phyloP scores from a whole-genome alignment of 2,113 vertebrate genomes.

The human (Homo sapiens) region DNA sequence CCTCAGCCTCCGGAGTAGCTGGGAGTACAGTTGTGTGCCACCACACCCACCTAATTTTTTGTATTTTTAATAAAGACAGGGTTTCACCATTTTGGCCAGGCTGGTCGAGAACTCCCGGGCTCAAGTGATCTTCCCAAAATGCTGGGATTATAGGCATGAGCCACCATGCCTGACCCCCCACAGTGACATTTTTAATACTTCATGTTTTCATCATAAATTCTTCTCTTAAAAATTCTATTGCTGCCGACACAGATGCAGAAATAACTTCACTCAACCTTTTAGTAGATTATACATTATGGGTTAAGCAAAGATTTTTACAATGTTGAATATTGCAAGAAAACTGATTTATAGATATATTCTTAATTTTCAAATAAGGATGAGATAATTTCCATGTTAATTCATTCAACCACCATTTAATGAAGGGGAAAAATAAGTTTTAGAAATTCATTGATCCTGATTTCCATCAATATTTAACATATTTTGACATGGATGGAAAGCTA shows the following conservation, averaged over 20 bases:
- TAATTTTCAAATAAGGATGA: background rate
- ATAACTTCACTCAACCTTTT: background rate
- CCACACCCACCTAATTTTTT: too few species aligned
- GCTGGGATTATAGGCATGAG: too few species aligned
- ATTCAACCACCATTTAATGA: background rate
- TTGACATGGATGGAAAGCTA: background rate
- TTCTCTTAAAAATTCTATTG: background rate
- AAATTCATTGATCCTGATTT: background rate
- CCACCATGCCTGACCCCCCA: too few species aligned
- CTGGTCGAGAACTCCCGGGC: too few species aligned
- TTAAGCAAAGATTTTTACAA: background rate
- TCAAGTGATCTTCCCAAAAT: too few species aligned
- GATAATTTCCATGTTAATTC: background rate
- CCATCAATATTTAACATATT: background rate
- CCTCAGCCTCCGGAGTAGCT: too few species aligned
- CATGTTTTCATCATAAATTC: background rate
- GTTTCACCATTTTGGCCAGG: too few species aligned
- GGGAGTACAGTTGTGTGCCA: too few species aligned
- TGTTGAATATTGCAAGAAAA: background rate
- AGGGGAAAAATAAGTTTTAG: background rate
- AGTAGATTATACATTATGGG: background rate
- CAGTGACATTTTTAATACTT: background rate
- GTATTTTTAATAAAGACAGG: too few species aligned
- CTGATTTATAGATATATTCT: background rate
- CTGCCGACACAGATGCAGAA: background rate